phyloP scores from a whole-genome alignment of 2,113 vertebrate species.

The Sphyrna mokarran region DNA sequence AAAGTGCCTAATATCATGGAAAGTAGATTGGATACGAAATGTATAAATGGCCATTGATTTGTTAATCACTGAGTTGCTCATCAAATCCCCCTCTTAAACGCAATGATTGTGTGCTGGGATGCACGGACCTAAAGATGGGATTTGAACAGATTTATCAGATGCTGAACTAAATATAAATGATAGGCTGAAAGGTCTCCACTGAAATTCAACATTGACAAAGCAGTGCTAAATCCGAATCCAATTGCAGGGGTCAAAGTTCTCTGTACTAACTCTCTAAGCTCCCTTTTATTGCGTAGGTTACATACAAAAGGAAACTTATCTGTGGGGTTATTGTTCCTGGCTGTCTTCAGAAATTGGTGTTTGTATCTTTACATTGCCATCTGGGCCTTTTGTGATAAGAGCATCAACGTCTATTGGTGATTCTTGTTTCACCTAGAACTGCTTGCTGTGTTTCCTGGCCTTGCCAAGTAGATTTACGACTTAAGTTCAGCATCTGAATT shows the following conservation, averaged over 20 bases:
- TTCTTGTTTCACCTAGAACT: neutral
- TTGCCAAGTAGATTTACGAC: neutral
- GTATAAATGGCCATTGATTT: neutral
- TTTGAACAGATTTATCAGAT: neutral
- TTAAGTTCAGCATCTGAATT: no score
- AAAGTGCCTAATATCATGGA: neutral
- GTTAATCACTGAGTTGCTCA: no score
- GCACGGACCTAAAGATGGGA: neutral
- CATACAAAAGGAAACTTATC: no score
- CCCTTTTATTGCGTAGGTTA: no score
- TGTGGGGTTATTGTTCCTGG: neutral
- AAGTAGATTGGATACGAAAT: neutral
- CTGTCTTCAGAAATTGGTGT: neutral
- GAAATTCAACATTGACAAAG: neutral
- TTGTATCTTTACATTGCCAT: neutral
- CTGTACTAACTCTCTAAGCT: neutral
- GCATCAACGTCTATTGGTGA: neutral
- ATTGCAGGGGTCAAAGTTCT: neutral
- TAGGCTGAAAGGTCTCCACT: neutral
- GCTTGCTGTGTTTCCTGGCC: neutral
- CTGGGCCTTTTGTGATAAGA: neutral
- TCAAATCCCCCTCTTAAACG: no score
- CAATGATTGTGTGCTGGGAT: neutral
- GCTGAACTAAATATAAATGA: neutral
- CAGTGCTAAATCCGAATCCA: neutral